Percentiles rank a stretch among this genome's conserved stretches.
Conservation (phyloP, 2,888 invertebrate genomes). For the Alsophila aescularia region DNA sequence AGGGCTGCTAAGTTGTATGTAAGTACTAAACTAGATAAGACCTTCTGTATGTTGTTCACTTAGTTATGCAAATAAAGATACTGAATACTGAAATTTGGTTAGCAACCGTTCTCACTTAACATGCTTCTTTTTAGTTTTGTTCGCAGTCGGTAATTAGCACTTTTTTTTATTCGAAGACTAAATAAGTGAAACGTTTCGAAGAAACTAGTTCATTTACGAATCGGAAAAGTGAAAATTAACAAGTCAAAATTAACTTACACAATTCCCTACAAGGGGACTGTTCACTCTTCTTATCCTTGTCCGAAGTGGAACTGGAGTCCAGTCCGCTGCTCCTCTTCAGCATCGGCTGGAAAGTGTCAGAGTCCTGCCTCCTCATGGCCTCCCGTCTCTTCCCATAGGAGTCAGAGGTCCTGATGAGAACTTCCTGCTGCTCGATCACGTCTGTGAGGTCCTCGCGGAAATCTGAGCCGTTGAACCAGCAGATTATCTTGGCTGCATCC, state of each 20-base stretch:
- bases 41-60: too few species aligned
- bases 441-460: conserved; percentile 77
- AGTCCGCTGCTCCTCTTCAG: conserved; percentile 68
- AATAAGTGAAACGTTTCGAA: too few species aligned
- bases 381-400: conserved; percentile 59
- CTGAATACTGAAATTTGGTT: too few species aligned
- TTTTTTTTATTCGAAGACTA: too few species aligned
- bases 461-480: conserved; percentile 81
- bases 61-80: too few species aligned
- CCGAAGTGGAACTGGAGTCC: conserved; percentile 67
- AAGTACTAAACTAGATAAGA: too few species aligned
- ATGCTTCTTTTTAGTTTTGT: too few species aligned
- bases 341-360: conserved; percentile 77
- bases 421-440: conserved; percentile 79
- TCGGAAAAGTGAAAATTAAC: too few species aligned
- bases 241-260: conserved; percentile 53
- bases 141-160: too few species aligned
- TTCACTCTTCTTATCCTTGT: conserved; percentile 66
- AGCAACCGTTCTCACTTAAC: too few species aligned
- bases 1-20: too few species aligned
- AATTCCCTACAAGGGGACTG: conserved; percentile 66
- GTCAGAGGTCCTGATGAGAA: conserved; percentile 72
- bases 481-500: conserved; percentile 79
- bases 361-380: conserved; percentile 61
- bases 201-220: too few species aligned